phyloP scores from a whole-genome alignment of 35 echinoderm and acorn worm species.

The Stichopus chloronotus region DNA sequence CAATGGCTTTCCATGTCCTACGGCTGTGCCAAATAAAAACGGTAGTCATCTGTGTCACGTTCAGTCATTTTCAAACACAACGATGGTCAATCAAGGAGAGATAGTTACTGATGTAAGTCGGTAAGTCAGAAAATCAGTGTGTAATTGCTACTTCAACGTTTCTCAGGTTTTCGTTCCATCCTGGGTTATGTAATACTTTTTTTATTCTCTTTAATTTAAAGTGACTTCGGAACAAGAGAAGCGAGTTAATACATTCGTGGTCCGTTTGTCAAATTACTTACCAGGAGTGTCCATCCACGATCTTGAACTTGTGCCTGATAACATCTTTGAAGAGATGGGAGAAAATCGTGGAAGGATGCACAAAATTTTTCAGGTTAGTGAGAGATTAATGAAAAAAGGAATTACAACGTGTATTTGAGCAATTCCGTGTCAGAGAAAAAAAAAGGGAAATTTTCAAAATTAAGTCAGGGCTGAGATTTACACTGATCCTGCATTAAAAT shows the following conservation, averaged over 20 bases:
- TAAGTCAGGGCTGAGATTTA: no score
- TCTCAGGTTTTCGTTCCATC: no score
- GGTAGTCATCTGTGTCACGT: background rate
- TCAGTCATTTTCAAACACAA: background rate
- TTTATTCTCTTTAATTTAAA: no score
- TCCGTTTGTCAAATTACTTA: background rate
- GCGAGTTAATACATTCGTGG: background rate
- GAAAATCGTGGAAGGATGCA: constrained; percentile 11
- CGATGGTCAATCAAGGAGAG: background rate
- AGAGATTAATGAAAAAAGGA: no score
- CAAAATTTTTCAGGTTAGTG: background rate
- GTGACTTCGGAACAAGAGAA: background rate
- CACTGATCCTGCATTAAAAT: no score
- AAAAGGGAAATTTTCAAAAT: no score
- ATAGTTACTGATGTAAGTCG: background rate
- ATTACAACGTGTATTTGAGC: no score
- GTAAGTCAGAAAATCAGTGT: background rate
- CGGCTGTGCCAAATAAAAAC: background rate
- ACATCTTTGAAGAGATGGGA: constrained; percentile 26
- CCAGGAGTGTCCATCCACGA: constrained; percentile 4
- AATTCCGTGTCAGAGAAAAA: no score
- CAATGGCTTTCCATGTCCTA: background rate
- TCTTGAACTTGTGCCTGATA: background rate
- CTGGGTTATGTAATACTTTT: no score
- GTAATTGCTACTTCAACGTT: no score